Evolutionary conservation across 2,888 invertebrate genomes (phyloP), one percentile per base, ranked within the genome.

Genomic region (Lutraria lutraria): DNA sequence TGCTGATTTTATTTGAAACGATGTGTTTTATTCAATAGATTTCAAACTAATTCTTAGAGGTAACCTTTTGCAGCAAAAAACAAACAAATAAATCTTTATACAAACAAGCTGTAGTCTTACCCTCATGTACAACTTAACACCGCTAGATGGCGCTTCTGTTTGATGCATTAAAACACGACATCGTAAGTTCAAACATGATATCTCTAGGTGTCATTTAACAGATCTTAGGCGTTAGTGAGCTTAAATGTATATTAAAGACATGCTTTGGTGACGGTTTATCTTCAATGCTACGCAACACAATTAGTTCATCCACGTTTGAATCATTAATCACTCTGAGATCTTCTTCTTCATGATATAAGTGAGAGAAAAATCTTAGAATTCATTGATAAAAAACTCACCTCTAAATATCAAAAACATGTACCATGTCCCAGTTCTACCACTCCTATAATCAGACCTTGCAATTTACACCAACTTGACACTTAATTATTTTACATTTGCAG

Each of bases 181-280:
- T 76, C 19, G 15, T 34, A 76, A 76, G 76, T 76, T 76, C 76
- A 76, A 16, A 34, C 34, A 31, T 16, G 15, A 16, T 31, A 76
- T 76, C 76, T 31, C 76, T 76, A 34, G 76, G 76, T 76, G 76
- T 76, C 31, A 76, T 34, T 25, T 76, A 76, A 76, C 76, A 76
- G 76, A 31, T 76, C 19, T 25, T 16, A 31, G 76, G 76, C 76
- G 76, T 76, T 31, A 76, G 76, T 19, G 19, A 31, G 76, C 76
- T 76, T 76, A 76, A 76, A 31, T 31, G 31, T 76, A 76, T 76
- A 76, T 76, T 76, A 76, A 76, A 31, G 76, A 31, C 76, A 76
- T 76, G 76, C 31, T 25, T 34, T 76, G 76, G 76, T 76, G 76
- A 76, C 76, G 31, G 76, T 76, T 76, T 76, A 76, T 76, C 76